These are phyloP conservation scores for Clytia hemisphaerica DNA, from an alignment of 30 jellyfish, hydroid and myxozoan species.

Conservation along the genomic window DNA sequence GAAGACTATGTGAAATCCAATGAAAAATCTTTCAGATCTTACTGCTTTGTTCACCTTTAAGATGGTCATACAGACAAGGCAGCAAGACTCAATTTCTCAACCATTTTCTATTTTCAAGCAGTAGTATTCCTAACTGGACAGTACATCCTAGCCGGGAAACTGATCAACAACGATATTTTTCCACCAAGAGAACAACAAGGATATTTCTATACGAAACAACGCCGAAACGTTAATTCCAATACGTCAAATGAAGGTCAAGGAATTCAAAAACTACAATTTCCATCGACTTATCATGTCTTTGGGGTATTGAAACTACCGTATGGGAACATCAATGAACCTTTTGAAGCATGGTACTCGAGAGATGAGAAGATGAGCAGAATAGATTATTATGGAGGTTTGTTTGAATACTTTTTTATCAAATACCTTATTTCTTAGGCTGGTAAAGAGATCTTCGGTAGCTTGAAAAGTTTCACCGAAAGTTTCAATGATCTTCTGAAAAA, in stretches of 20 bases:
- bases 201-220: too few relatives aligned
- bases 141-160: conserved; percentile 22
- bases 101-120: conserved; percentile 8
- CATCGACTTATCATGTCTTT: conserved; percentile 55
- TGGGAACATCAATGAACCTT: conserved; percentile 85
- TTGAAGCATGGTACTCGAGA: conserved; percentile 87
- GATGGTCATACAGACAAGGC: too few relatives aligned
- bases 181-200: too few relatives aligned
- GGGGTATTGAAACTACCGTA: conserved; percentile 77
- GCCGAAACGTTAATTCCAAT: conserved; percentile 10
- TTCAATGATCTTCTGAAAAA: too few relatives aligned
- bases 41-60: too few relatives aligned
- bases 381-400: conserved; percentile 88
- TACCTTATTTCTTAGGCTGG: too few relatives aligned
- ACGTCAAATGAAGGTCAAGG: not conserved
- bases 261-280: conserved; percentile 39
- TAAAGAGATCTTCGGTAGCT: too few relatives aligned
- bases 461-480: too few relatives aligned
- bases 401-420: not conserved
- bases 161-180: too few relatives aligned
- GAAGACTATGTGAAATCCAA: too few relatives aligned
- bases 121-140: conserved; percentile 33
- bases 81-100: too few relatives aligned
- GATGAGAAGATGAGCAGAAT: conserved; percentile 73
- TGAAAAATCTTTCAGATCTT: too few relatives aligned